Conservation (phyloP, 2,113 vertebrate genomes). For the Hoplias malabaricus region DNA sequence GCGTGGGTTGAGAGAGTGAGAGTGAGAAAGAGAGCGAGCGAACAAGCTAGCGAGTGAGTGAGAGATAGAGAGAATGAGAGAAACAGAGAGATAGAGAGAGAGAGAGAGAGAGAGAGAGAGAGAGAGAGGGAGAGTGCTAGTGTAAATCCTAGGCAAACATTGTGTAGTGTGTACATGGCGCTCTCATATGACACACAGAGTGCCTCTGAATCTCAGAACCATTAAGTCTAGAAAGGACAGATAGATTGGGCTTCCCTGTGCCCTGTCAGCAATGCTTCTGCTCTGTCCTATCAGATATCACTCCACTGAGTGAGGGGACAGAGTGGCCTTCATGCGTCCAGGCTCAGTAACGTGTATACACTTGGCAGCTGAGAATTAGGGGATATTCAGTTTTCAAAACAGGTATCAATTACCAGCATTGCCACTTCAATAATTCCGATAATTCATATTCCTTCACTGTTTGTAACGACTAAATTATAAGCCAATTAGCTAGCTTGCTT, state of each 20-base stretch:
- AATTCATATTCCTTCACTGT: no score
- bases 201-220: background rate
- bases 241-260: slow-evolving; percentile 20
- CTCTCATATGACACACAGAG: background rate
- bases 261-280: slow-evolving; percentile 17
- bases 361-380: background rate
- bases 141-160: slow-evolving; percentile 1
- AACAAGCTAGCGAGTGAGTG: background rate
- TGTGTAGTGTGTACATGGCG: background rate
- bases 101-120: background rate
- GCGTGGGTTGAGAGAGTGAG: slow-evolving; percentile 26
- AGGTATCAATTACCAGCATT: no score
- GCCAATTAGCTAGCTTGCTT: no score
- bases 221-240: background rate
- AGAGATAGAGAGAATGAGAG: background rate
- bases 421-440: no score
- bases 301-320: background rate
- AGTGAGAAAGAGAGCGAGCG: no score
- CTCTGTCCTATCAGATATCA: slow-evolving; percentile 25
- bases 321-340: background rate
- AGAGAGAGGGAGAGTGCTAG: background rate
- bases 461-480: no score
- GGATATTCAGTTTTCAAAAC: no score
- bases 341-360: background rate
- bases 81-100: background rate